These are phyloP conservation scores for Stenodema calcarata DNA, from an alignment of 2,888 invertebrate genomes.

Conservation along the genomic window DNA sequence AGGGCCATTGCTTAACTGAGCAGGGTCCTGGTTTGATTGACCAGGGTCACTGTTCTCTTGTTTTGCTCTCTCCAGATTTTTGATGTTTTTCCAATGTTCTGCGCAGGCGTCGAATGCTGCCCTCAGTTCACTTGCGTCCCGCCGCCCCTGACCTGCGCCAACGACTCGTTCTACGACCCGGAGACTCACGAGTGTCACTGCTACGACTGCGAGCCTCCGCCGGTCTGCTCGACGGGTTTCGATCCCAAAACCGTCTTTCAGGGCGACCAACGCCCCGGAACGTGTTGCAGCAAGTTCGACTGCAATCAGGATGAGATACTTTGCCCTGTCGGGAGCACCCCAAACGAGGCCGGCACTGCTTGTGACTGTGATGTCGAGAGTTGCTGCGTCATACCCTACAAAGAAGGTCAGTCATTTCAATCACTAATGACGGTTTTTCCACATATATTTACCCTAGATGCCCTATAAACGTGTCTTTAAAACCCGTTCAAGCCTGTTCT, in stretches of 20 bases:
- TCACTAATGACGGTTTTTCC: too few relatives aligned
- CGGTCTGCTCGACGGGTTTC: background rate
- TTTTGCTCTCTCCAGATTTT: background rate
- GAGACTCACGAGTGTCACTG: background rate
- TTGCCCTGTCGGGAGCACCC: background rate
- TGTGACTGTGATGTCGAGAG: background rate
- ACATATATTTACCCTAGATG: too few relatives aligned
- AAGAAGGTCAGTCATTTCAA: background rate
- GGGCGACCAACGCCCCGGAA: background rate
- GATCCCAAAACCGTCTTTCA: background rate
- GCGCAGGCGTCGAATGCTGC: background rate
- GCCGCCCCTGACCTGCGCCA: background rate
- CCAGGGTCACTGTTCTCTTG: background rate
- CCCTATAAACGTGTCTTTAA: too few relatives aligned
- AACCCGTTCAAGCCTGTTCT: too few relatives aligned
- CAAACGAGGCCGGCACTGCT: background rate
- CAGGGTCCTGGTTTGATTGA: too few relatives aligned
- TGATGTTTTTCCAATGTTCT: too few relatives aligned
- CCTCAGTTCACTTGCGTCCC: background rate
- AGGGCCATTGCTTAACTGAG: too few relatives aligned
- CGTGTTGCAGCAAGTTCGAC: background rate
- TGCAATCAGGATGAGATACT: background rate
- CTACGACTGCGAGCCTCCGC: background rate
- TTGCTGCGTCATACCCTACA: background rate
- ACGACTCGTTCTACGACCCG: background rate